Base-by-base conservation (phyloP, 2,888 invertebrate genomes). In the Agrochola macilenta region DNA sequence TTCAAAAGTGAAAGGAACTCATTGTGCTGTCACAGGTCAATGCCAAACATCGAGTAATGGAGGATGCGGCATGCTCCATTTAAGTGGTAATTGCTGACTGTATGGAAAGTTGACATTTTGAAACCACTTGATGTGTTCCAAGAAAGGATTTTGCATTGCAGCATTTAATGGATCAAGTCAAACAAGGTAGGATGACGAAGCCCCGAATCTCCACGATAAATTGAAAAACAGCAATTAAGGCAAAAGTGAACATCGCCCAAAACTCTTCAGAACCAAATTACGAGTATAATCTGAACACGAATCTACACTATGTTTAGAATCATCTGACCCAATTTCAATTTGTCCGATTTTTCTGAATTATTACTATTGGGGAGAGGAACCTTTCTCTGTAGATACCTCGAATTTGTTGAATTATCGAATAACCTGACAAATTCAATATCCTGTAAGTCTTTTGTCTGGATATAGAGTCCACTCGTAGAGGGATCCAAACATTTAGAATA, bases 41-140 rank as follows among this genome's bases (percentile, higher is more conserved):
- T 86, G 86, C 76, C 81, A 54, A 79, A 82, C 30, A 20, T 78
- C 63, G 61, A 61, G 69, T 75, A 76, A 76, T 35, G 64, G 63
- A 75, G 68, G 74, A 82, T 82, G 81, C 73, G 85, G 84, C 82
- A 85, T 73, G 76, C 74, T 73, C 83, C 76, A 79, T 85, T 82
- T 75, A 74, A 60, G 58, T 58, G 26, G 46, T 78, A 69, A 68
- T 75, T 69, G 58, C 57, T 52, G 68, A 68, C 57, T 61, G 57
- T 61, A 71, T 54, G 73, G 76, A 81, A 84, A 73, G 65, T 78
- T 84, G 73, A 76, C 61, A 82, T 87, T 72, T 85, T 78, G 54
- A 60, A 87, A 78, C 61, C 46, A 74, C 71, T 75, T 68, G 20
- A 64, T 46, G 43, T 14, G 23, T 72, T 76, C 69, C 81, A 73